Percentiles rank a stretch among this genome's conserved stretches.
These are phyloP conservation scores for Melolontha melolontha DNA, from an alignment of 2,888 invertebrate genomes.

Conservation along the genomic window DNA sequence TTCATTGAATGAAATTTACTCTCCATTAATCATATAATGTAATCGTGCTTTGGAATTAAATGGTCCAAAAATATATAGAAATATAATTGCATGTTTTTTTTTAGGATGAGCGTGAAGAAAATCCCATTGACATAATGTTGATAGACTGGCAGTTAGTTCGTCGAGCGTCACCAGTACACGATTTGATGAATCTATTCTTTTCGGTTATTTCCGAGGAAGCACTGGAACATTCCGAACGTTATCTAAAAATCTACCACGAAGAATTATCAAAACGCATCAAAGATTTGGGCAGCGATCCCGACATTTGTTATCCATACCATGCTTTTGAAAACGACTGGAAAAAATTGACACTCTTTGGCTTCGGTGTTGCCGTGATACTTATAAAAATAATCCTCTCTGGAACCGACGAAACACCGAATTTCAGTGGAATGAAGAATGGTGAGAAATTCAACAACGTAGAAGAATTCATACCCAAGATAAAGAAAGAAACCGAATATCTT, in stretches of 20 bases:
- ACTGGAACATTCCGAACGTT: conserved; percentile 55
- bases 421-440: conserved; percentile 34
- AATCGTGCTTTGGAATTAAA: too few relatives aligned
- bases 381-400: conserved; percentile 49
- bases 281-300: conserved; percentile 48
- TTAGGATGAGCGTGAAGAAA: conserved; percentile 44
- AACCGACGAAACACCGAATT: conserved; percentile 48
- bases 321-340: conserved; percentile 51
- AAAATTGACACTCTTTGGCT: conserved; percentile 46
- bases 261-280: conserved; percentile 52
- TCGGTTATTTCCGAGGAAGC: conserved; percentile 55
- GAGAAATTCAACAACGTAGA: conserved; percentile 40
- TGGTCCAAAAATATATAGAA: too few relatives aligned
- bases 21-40: too few relatives aligned
- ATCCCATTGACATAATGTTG: conserved; percentile 49
- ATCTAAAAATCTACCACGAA: conserved; percentile 57
- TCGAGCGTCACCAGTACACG: conserved; percentile 54
- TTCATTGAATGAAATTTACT: too few relatives aligned
- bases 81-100: not conserved
- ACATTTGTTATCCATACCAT: conserved; percentile 42
- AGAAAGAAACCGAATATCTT: conserved; percentile 46
- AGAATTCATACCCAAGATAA: conserved; percentile 40
- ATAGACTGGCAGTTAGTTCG: conserved; percentile 55
- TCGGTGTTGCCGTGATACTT: conserved; percentile 45
- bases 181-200: conserved; percentile 59